Conservation (phyloP, 2,888 invertebrate species). For the Syrphus vitripennis region DNA sequence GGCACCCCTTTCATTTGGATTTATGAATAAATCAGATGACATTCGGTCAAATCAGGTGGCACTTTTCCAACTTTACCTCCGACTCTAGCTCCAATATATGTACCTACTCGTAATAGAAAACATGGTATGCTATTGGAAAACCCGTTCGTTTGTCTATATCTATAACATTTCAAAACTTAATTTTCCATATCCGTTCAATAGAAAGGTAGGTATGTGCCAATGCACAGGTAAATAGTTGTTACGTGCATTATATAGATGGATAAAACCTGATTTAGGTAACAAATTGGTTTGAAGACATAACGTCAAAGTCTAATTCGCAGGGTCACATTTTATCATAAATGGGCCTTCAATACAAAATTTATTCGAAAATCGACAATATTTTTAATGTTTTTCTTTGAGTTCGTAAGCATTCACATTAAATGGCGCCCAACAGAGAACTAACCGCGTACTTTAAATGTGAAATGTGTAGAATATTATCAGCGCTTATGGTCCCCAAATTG, state of each 20-base stretch:
- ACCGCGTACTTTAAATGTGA: too few relatives aligned
- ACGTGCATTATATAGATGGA: background rate
- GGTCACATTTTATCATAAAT: background rate
- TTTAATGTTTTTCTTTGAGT: background rate
- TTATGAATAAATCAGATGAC: conserved; percentile 63
- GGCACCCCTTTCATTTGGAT: conserved; percentile 60
- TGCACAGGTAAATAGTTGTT: conserved; percentile 26
- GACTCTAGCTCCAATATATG: too few relatives aligned
- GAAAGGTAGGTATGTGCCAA: conserved; percentile 24
- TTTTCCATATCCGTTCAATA: conserved; percentile 56
- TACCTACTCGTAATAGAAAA: too few relatives aligned
- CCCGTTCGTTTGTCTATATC: conserved; percentile 27
- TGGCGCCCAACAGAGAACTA: too few relatives aligned
- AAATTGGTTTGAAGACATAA: conserved; percentile 22
- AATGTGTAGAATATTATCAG: too few relatives aligned
- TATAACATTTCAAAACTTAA: conserved; percentile 39
- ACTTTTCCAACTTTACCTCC: conserved; percentile 55
- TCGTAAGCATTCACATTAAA: background rate
- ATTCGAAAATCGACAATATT: background rate
- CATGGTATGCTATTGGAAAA: background rate
- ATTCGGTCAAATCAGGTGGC: conserved; percentile 63
- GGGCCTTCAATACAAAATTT: background rate
- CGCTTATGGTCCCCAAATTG: too few relatives aligned
- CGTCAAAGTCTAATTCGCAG: conserved; percentile 6
- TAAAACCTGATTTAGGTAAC: conserved; percentile 42